Evolutionary conservation across 2,888 invertebrate species (phyloP), one percentile per base, ranked within the genome.

Genomic region (Acanthacorydalis orientalis): DNA sequence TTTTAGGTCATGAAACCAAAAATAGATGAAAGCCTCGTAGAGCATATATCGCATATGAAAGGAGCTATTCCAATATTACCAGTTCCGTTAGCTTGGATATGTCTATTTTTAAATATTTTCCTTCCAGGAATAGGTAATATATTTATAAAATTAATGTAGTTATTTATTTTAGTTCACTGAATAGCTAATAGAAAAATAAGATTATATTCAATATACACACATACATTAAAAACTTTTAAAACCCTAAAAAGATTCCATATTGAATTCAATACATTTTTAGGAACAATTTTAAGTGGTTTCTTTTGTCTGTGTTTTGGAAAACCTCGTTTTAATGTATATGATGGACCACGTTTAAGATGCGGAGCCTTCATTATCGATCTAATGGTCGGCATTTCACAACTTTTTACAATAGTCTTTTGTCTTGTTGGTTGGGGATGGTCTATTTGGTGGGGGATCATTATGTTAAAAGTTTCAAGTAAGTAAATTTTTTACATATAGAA

Each of bases 361-460:
- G 86, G 87, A 23, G 78, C 91, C 2, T 77, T 93, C 55, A 73
- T 91, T 53, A 84, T 93, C 51, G 87, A 95, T 67, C 67, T 83
- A 34, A 68, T 90, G 54, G 88, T 95, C 49, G 93, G 91, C 0
- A 72, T 83, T 48, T 80, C 88, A 14, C 96, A 96, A 68, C 70
- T 90, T 57, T 91, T 93, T 69, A 93, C 93, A 23, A 86, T 95
- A 46, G 75, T 93, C 47, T 95, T 96, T 70, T 85, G 95, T 59
- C 77, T 92, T 46, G 92, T 90, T 38, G 89, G 96, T 14, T 96
- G 95, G 95, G 93, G 95, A 55, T 96, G 96, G 96, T 90, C 92
- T 51, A 83, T 96, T 53, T 92, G 92, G 80, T 96, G 96, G 96
- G 96, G 95, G 2, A 81, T 91, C 54, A 86, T 90, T 59, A 86